A percentile compares a stretch with the other conserved stretches of the same genome.
These are phyloP conservation scores for Odontomyia ornata DNA, from an alignment of 2,888 invertebrate species.

Conservation along the genomic window DNA sequence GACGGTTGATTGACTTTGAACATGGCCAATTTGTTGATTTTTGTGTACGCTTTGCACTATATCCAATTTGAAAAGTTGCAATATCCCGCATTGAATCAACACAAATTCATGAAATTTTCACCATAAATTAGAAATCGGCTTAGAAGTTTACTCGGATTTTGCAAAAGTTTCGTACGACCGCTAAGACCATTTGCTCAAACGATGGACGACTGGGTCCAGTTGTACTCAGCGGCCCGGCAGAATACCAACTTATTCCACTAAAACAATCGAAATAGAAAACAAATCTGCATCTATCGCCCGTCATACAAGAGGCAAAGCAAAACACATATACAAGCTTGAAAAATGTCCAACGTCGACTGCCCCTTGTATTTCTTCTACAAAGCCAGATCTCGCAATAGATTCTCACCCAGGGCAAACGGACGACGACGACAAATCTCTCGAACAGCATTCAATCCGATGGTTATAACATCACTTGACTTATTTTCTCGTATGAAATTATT, in stretches of 20 bases:
- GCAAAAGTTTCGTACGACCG: background rate
- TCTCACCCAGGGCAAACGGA: constrained; percentile 91
- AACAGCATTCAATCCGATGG: constrained; percentile 95
- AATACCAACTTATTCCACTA: background rate
- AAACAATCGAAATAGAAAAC: constrained; percentile 18
- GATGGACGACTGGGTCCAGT: background rate
- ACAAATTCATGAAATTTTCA: background rate
- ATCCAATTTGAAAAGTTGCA: background rate
- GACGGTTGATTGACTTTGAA: too few species aligned
- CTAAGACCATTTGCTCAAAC: background rate
- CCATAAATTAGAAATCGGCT: background rate
- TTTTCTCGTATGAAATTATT: constrained; percentile 98
- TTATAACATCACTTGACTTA: constrained; percentile 96
- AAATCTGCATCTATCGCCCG: background rate
- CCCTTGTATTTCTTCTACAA: constrained; percentile 91
- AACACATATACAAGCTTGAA: constrained; percentile 3
- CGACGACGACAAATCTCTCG: constrained; percentile 93
- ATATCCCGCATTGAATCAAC: background rate
- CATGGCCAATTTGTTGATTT: too few species aligned
- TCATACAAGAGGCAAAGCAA: background rate
- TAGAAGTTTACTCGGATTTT: background rate
- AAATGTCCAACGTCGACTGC: constrained; percentile 81
- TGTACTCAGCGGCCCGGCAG: background rate
- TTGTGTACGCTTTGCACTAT: background rate
- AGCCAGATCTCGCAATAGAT: constrained; percentile 88